Conservation (phyloP, 2,113 vertebrate genomes). For the Lampris megalopsis region DNA sequence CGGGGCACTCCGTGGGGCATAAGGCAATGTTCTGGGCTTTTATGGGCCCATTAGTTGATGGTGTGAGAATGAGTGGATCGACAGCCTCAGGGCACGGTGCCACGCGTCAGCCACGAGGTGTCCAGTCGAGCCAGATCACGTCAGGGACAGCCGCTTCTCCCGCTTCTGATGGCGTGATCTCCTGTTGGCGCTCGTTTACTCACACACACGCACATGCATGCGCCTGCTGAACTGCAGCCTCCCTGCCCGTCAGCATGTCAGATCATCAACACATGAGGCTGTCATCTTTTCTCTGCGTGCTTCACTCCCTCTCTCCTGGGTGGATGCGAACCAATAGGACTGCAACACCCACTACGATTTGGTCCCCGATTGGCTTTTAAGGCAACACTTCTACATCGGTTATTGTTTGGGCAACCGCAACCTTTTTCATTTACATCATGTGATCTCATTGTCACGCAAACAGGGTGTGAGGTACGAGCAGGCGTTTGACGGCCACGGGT, state of each 20-base stretch:
- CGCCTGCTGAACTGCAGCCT: conserved; percentile 6
- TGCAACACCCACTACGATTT: conserved; percentile 24
- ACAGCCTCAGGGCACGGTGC: conserved; percentile 47
- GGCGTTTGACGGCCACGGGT: conserved; percentile 48
- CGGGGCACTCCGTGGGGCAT: conserved; percentile 25
- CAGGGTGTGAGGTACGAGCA: conserved; percentile 55
- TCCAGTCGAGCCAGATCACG: conserved; percentile 63
- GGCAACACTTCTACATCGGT: conserved; percentile 43
- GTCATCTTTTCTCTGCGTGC: conserved; percentile 58
- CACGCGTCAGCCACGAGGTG: conserved; percentile 70
- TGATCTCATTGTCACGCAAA: conserved; percentile 65
- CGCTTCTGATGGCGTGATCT: conserved; percentile 63
- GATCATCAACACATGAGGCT: conserved; percentile 52
- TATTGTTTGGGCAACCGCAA: conserved; percentile 56
- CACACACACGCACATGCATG: conserved; percentile 32
- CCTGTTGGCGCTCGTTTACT: conserved; percentile 15
- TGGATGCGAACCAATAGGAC: conserved; percentile 17
- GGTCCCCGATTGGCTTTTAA: conserved; percentile 48
- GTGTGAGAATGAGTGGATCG: conserved; percentile 54
- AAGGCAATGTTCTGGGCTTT: conserved; percentile 14
- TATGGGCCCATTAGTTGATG: conserved; percentile 70
- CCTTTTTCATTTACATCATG: conserved; percentile 56
- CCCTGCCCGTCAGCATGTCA: conserved; percentile 50
- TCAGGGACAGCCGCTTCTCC: conserved; percentile 49
- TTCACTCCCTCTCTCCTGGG: conserved; percentile 23